Evolutionary conservation across 2,797 vertebrate species (phyloP), one percentile per base, ranked within the genome.

Genomic region (Erethizon dorsatum): DNA sequence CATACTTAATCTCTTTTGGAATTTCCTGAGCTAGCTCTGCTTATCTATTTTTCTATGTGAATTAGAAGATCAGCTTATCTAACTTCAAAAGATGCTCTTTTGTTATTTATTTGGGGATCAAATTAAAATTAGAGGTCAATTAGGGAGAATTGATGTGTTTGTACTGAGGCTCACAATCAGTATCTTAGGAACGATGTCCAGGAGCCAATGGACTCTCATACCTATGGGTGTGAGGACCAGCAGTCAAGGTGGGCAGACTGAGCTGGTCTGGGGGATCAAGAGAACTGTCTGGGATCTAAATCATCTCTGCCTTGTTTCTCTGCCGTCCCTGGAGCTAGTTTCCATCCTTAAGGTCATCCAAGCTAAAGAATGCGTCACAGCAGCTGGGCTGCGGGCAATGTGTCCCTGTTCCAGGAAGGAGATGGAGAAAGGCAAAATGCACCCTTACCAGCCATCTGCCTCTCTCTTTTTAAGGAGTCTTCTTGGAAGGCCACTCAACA

Each of bases 51-150:
- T 91, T 50, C 83, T 22, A 56, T 26, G 0, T 90, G 41, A 94
- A 79, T 92, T 59, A 78, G 71, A 31, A 17, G 71, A 90, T 59
- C 56, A 47, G 26, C 45, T 90, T 82, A 79, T n/a, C 7, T 52
- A 73, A 96, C 83, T 83, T 69, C 31, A 59, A 95, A 97, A 52
- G 7, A 82, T 54, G 31, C 47, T 57, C 83, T 69, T 88, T 92
- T 73, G 3, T 24, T 77, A 24, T 45, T 82, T 73, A 75, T 88
- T 75, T 63, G 18, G 47, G 24, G 33, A 85, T 54, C 78, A 88
- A 59, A 28, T 37, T 79, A 61, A 52, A 91, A 57, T 90, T 71
- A 41, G 54, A 31, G 14, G 65, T 14, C 41, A 73, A n/a, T 50
- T 78, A 61, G 50, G n/a, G 22, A 82, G 9, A 84, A 54, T 5